Conservation (phyloP, 2,888 invertebrate species). For the Rhimphoctona megacephalus region DNA sequence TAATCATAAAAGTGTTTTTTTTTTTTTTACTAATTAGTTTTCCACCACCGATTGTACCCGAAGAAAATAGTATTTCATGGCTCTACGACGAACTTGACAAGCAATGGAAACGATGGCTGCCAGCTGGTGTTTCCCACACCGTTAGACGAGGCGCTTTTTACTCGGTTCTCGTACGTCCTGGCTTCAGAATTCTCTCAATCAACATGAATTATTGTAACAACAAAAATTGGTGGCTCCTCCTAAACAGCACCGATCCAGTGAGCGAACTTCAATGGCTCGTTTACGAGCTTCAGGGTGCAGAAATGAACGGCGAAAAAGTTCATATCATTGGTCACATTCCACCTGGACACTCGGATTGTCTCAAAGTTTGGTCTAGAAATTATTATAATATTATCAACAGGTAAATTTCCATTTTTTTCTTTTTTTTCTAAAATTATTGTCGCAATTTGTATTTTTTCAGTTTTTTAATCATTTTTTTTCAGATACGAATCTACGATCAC, state of each 20-base stretch:
- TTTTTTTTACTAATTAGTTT: conserved; percentile 87
- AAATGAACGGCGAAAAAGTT: conserved; percentile 97
- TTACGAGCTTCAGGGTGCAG: conserved; percentile 96
- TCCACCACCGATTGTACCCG: conserved; percentile 94
- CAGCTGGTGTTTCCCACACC: conserved; percentile 94
- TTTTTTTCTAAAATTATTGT: neutral
- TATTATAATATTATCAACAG: conserved; percentile 95
- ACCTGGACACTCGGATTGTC: conserved; percentile 96
- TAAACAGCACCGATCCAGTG: conserved; percentile 98
- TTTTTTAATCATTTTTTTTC: neutral
- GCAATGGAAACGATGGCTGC: conserved; percentile 97
- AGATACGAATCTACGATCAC: conserved; percentile 95
- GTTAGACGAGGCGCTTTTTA: conserved; percentile 96
- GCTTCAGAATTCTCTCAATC: conserved; percentile 96
- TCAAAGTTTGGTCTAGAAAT: conserved; percentile 98
- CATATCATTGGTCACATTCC: conserved; percentile 99
- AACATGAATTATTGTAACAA: conserved; percentile 99
- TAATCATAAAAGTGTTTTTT: neutral
- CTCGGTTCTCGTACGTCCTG: conserved; percentile 95
- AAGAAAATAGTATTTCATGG: conserved; percentile 95
- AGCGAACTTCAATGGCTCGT: conserved; percentile 98
- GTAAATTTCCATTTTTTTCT: conserved; percentile 75
- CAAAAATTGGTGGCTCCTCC: conserved; percentile 97
- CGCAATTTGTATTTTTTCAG: neutral
- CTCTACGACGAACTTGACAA: conserved; percentile 95